Evolutionary conservation across 2,888 invertebrate genomes (phyloP).

Genomic region (Frankliniella intonsa): DNA sequence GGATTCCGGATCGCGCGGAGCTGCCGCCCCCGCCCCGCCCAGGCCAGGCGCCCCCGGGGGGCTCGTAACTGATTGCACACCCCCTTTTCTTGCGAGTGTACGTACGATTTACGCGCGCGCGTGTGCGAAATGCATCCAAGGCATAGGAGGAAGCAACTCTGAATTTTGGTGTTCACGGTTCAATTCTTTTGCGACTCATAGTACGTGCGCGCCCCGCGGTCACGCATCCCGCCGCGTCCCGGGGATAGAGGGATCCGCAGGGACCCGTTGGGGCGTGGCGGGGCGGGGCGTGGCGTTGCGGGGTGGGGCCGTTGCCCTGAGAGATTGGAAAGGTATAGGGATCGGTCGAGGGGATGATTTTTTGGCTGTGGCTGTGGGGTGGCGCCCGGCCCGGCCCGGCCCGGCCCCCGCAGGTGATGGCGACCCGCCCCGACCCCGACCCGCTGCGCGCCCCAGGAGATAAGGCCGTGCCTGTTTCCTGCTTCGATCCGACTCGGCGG

Average conservation of each 20-base stretch:
- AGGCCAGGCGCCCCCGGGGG: no score
- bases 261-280: background rate
- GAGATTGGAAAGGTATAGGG: slow-evolving; percentile 19
- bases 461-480: background rate
- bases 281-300: background rate
- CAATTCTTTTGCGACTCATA: no score
- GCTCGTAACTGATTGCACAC: no score
- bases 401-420: no score
- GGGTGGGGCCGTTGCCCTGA: background rate
- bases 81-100: no score
- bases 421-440: background rate
- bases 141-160: no score
- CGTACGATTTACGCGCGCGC: no score
- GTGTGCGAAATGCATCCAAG: no score
- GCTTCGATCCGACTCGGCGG: background rate
- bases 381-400: no score
- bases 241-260: background rate
- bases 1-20: background rate
- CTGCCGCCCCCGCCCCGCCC: no score
- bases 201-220: no score
- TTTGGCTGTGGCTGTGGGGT: background rate
- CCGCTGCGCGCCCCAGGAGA: background rate
- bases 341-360: background rate
- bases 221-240: background rate
- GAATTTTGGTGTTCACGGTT: no score